These are phyloP conservation scores for Platygyra sinensis DNA, from an alignment of 64 coral and sea anemone species.

Conservation along the genomic window DNA sequence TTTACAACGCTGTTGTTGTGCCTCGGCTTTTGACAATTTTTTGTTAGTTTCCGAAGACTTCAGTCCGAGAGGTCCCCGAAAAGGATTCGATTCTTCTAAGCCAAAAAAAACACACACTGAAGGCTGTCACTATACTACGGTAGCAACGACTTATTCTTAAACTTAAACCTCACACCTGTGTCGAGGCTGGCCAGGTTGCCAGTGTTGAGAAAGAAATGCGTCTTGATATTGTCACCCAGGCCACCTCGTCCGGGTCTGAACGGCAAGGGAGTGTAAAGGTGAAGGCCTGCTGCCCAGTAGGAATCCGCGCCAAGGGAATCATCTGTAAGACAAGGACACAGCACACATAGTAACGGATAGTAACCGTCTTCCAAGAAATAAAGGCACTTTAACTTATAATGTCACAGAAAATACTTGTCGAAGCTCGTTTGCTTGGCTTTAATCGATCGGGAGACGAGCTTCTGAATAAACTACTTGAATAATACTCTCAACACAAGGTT, in stretches of 20 bases:
- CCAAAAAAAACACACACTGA: background rate
- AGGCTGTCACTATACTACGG: background rate
- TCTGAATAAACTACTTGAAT: no score
- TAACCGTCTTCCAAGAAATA: background rate
- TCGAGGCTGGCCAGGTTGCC: slow-evolving; percentile 73
- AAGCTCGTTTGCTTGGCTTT: no score
- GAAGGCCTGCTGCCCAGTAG: slow-evolving; percentile 86
- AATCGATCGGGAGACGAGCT: no score
- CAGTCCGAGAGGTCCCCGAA: no score
- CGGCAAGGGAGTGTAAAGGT: slow-evolving; percentile 90
- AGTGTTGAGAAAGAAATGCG: slow-evolving; percentile 86
- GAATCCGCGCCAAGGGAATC: slow-evolving; percentile 86
- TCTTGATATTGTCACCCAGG: slow-evolving; percentile 85
- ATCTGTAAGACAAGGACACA: slow-evolving; percentile 24
- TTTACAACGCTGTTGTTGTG: no score
- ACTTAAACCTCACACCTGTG: slow-evolving; percentile 37
- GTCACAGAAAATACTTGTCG: no score
- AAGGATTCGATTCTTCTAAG: no score
- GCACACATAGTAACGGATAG: background rate
- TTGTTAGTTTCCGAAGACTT: no score
- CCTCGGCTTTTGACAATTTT: no score
- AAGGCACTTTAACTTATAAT: background rate
- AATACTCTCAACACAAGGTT: no score
- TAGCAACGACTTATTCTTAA: background rate
- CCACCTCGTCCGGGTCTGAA: slow-evolving; percentile 88